These are phyloP conservation scores for Brotula barbata DNA, from an alignment of 2,797 vertebrate genomes.

Conservation along the genomic window DNA sequence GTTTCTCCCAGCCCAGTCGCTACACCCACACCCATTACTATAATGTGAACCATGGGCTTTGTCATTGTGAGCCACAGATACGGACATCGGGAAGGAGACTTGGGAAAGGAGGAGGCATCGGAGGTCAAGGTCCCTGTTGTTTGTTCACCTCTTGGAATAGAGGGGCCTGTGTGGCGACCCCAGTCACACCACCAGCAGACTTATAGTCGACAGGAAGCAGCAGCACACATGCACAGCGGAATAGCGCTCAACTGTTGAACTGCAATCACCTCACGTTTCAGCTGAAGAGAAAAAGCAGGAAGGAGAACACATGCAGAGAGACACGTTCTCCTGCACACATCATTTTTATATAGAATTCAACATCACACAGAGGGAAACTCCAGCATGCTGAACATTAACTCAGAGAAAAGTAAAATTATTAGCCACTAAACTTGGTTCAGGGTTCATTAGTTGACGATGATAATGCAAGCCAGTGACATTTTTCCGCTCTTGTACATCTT, in stretches of 20 bases:
- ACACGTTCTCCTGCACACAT: conserved; percentile 51
- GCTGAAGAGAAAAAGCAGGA: conserved; percentile 52
- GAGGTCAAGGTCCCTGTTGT: conserved; percentile 47
- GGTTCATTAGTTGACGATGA: conserved; percentile 25
- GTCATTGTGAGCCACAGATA: conserved; percentile 38
- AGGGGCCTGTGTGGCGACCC: conserved; percentile 70
- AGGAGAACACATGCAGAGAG: conserved; percentile 51
- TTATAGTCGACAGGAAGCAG: conserved; percentile 72
- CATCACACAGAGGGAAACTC: conserved; percentile 20
- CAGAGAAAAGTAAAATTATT: conserved; percentile 12
- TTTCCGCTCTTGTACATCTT: conserved; percentile 59
- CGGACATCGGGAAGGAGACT: conserved; percentile 41
- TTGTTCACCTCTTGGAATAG: conserved; percentile 62
- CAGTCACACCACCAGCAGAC: conserved; percentile 59
- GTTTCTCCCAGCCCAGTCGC: neutral
- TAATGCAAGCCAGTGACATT: too few species aligned
- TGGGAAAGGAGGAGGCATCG: conserved; percentile 6
- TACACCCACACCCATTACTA: conserved; percentile 14
- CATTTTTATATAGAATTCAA: conserved; percentile 13
- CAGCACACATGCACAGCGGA: conserved; percentile 50
- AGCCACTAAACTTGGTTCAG: conserved; percentile 8
- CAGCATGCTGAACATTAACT: conserved; percentile 10
- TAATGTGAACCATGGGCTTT: conserved; percentile 51
- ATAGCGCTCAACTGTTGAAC: conserved; percentile 49
- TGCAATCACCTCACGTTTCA: conserved; percentile 59